Evolutionary conservation across 2,113 vertebrate genomes (phyloP), one percentile per base, ranked within the genome.

Genomic region (Chelonoidis abingdonii): DNA sequence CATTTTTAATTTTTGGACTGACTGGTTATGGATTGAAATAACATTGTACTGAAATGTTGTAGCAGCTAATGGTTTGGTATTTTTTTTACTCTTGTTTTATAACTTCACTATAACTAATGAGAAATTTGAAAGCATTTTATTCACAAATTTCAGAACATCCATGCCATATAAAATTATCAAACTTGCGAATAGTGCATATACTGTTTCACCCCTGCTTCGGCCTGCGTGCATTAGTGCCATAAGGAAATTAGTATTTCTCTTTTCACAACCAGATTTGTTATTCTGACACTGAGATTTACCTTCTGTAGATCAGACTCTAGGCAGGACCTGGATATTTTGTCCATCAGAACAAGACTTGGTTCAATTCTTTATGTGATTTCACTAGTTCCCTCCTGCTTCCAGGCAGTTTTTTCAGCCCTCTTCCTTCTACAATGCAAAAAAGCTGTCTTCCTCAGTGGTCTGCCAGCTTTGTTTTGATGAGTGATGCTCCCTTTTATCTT

Each of bases 381-480:
- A 25, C 22, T 76, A 7, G 5, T 76, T 76, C 22, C 19, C 24
- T 38, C 35, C 69, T 38, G 17, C 69, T 19, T 22, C 69, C 35
- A 22, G 69, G n/a, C n/a, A 38, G 21, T 76, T 25, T 76, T 44
- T 76, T 25, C 72, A 76, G 72, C 38, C 19, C 8, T 8, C 1
- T 3, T 10, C 11, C 0, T 5, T 49, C 1, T 14, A 59, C 8
- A 6, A 2, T 53, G 54, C 10, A 65, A 65, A 65, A 35, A 35
- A 65, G 14, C 14, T 35, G 31, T n/a, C 31, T n/a, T 65, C 31
- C 31, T 65, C 31, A 21, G 19, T 54, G 31, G 62, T 65, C 62
- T n/a, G 31, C 31, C 62, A n/a, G n/a, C 31, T 31, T 62, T 14
- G 14, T 65, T 65, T 65, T n/a, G n/a, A n/a, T 8, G 62, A n/a